Evolutionary conservation across 2,888 invertebrate genomes (phyloP), one percentile per base, ranked within the genome.

Genomic region (Agrochola macilenta): DNA sequence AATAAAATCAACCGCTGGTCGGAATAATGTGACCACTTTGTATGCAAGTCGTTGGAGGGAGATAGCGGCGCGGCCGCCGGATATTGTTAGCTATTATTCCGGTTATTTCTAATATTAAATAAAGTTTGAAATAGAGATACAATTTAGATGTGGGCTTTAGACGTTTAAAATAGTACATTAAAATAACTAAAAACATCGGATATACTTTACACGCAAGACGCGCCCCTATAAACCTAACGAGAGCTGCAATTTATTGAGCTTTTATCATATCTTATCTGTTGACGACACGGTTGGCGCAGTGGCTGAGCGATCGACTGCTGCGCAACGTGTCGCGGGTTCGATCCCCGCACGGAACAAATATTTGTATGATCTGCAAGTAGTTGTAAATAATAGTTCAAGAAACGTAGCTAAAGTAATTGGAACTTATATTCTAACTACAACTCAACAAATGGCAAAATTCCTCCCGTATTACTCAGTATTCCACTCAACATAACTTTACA

Each of bases 11-110:
- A 70, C 77, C 78, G 76, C 71, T 68, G 81, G 72, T 64, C 46
- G 83, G 71, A 61, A 83, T 89, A 89, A 90, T 88, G 84, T 80
- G 70, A 63, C 83, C 86, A 89, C 86, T 90, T 90, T 87, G 87
- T 88, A 90, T 90, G 90, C 90, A 88, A 82, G 86, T 73, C 84
- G 86, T 70, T 57, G 58, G 69, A 49, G 52, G 69, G 57, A 81
- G 87, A 86, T 82, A 83, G 78, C 74, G 60, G 66, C 65, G 73
- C 79, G 54, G 23, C 57, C 58, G 66, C 61, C 49, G 75, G 78
- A 79, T 79, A 81, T 81, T 79, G 87, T 83, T 81, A 86, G 76
- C 79, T 82, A 80, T 81, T 78, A 80, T 87, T 79, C 70, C 63
- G 69, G 61, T 80, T 85, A 83, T 81, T 84, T 68, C 70, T 71